These are phyloP conservation scores for Drosophila diplacantha DNA, from an alignment of 2,888 invertebrate genomes.

Conservation along the genomic window DNA sequence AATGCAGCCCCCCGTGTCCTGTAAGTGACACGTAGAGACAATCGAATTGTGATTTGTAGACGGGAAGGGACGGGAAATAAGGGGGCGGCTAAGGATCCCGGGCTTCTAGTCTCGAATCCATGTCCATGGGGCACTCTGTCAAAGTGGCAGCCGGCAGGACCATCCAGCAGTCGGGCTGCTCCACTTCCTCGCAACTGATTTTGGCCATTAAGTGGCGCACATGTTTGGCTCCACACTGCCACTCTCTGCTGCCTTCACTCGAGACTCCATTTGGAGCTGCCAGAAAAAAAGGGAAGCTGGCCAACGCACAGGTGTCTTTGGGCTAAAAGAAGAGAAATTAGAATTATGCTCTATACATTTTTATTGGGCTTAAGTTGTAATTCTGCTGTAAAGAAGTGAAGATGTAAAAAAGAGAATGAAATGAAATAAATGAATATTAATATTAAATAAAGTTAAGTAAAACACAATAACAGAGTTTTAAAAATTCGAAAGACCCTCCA, in stretches of 20 bases:
- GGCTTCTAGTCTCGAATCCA: not conserved
- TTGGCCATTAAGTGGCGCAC: constrained; percentile 59
- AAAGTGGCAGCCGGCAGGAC: constrained; percentile 38
- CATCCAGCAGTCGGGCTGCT: constrained; percentile 1
- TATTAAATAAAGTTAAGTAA: not conserved
- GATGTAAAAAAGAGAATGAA: not conserved
- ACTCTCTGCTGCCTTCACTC: not conserved
- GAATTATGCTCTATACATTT: not conserved
- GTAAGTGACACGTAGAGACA: constrained; percentile 71
- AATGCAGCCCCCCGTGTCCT: constrained; percentile 54
- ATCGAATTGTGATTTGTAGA: constrained; percentile 70
- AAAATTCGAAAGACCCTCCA: no score
- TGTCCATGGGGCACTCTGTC: constrained; percentile 44
- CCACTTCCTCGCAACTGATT: constrained; percentile 45
- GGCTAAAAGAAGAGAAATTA: constrained; percentile 31
- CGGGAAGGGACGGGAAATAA: constrained; percentile 19
- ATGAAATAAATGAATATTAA: not conserved
- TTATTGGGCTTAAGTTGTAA: not conserved
- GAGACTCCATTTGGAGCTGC: constrained; percentile 16
- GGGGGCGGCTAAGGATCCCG: not conserved
- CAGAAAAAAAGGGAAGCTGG: constrained; percentile 17
- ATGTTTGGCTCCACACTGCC: constrained; percentile 37
- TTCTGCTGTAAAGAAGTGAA: not conserved
- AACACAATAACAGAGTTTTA: no score
- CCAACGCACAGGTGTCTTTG: constrained; percentile 45